phyloP scores from a whole-genome alignment of 2,797 vertebrate genomes.

The Botia kubotai region DNA sequence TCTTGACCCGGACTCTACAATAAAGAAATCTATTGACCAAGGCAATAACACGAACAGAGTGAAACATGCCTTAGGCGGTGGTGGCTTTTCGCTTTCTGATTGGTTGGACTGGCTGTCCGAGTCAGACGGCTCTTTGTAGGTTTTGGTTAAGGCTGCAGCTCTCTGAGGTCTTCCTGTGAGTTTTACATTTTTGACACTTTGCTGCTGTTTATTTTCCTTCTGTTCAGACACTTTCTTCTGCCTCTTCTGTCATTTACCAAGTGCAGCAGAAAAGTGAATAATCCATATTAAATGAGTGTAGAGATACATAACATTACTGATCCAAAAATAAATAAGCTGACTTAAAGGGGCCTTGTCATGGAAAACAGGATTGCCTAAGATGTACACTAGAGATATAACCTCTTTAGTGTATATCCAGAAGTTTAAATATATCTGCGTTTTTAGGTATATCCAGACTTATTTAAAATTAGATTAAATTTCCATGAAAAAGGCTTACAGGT shows the following conservation, averaged over 20 bases:
- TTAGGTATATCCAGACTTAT: too few species aligned
- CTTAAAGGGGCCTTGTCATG: too few species aligned
- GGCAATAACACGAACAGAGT: neutral
- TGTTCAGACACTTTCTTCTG: slow-evolving; percentile 49
- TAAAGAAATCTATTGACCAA: neutral
- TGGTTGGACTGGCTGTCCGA: slow-evolving; percentile 75
- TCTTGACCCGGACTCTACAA: neutral
- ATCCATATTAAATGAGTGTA: neutral
- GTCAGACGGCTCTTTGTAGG: slow-evolving; percentile 79
- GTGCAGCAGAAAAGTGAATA: neutral
- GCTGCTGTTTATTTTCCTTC: slow-evolving; percentile 47
- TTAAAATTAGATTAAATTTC: too few species aligned
- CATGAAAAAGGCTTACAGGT: neutral
- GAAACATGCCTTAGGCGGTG: slow-evolving; percentile 62
- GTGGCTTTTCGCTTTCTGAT: slow-evolving; percentile 65
- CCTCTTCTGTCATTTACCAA: slow-evolving; percentile 51
- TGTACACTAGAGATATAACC: too few species aligned
- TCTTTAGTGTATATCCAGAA: too few species aligned
- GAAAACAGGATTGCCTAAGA: too few species aligned
- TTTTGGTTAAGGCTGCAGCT: slow-evolving; percentile 74
- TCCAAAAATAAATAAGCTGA: neutral
- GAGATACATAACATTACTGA: neutral
- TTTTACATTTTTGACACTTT: slow-evolving; percentile 20
- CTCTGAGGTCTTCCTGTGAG: slow-evolving; percentile 71
- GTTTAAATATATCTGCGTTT: too few species aligned